Percentiles rank a stretch among this genome's conserved stretches.
These are phyloP conservation scores for Desoria tigrina DNA, from an alignment of 2,888 invertebrate species.

Conservation along the genomic window DNA sequence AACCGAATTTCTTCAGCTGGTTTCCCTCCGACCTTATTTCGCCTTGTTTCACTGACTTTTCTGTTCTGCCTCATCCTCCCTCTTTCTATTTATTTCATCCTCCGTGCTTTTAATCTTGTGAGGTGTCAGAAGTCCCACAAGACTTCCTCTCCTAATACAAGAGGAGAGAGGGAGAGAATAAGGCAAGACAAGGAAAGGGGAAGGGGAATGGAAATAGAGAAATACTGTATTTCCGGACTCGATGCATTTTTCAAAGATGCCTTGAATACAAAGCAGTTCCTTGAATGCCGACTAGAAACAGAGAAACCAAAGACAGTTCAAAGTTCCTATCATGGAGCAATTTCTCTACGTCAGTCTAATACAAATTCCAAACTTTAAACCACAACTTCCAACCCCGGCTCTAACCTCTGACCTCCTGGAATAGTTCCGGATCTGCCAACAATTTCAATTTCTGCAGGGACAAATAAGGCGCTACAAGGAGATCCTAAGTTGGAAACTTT, in stretches of 20 bases:
- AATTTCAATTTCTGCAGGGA: too few relatives aligned
- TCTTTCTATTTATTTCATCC: slow-evolving; percentile 14
- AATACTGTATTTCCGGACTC: slow-evolving; percentile 7
- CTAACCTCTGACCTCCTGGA: too few relatives aligned
- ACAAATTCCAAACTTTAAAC: too few relatives aligned
- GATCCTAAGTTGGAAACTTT: too few relatives aligned
- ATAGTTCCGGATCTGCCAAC: too few relatives aligned
- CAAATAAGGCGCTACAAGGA: too few relatives aligned
- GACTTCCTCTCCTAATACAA: slow-evolving; percentile 1
- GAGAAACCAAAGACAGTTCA: too few relatives aligned
- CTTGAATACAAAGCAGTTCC: slow-evolving; percentile 1
- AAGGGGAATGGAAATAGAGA: slow-evolving; percentile 2
- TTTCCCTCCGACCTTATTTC: neutral
- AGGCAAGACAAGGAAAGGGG: neutral
- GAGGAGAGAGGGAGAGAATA: neutral
- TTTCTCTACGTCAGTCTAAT: too few relatives aligned
- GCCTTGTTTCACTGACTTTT: neutral
- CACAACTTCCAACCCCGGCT: too few relatives aligned
- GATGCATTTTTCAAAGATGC: slow-evolving; percentile 1
- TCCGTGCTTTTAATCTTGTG: slow-evolving; percentile 21
- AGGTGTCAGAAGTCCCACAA: slow-evolving; percentile 25
- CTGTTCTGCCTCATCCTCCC: neutral
- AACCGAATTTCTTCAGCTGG: neutral
- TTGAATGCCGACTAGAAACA: too few relatives aligned
- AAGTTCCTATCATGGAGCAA: too few relatives aligned